Evolutionary conservation across 2,113 vertebrate genomes (phyloP).

Genomic region (Etheostoma cragini): DNA sequence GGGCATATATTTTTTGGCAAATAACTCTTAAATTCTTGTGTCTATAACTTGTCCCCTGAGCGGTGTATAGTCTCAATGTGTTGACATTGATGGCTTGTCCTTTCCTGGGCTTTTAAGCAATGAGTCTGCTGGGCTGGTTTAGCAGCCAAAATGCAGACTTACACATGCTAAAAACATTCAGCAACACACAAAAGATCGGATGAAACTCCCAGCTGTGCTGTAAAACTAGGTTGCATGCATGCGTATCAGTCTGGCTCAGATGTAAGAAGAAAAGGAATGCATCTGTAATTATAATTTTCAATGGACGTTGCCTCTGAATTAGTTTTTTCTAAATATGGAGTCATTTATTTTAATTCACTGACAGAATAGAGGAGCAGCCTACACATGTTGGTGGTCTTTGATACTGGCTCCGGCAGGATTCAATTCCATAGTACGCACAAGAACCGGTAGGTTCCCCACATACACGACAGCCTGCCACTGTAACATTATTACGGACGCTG

Average conservation of each 20-base stretch:
- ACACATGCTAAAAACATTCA: constrained; percentile 50
- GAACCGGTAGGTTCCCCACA: too few species aligned
- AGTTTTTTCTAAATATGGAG: background rate
- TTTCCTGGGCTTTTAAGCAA: constrained; percentile 7
- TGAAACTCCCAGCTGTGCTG: constrained; percentile 13
- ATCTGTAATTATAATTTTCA: constrained; percentile 4
- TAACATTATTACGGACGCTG: too few species aligned
- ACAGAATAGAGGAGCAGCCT: background rate
- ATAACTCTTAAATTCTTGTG: background rate
- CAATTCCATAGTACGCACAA: too few species aligned
- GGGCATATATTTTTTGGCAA: background rate
- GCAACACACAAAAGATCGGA: background rate
- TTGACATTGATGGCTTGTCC: constrained; percentile 23
- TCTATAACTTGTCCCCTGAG: background rate
- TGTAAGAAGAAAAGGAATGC: background rate
- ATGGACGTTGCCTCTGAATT: background rate
- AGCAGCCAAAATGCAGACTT: background rate
- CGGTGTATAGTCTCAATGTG: constrained; percentile 4
- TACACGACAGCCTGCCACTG: too few species aligned
- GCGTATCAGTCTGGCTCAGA: background rate
- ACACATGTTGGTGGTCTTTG: background rate
- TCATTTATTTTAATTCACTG: background rate
- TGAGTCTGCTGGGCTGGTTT: background rate
- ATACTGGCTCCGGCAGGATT: too few species aligned
- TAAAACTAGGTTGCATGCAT: constrained; percentile 7